Base-by-base conservation (phyloP, 64 coral and sea anemone species). In the Anthopleura sola region DNA sequence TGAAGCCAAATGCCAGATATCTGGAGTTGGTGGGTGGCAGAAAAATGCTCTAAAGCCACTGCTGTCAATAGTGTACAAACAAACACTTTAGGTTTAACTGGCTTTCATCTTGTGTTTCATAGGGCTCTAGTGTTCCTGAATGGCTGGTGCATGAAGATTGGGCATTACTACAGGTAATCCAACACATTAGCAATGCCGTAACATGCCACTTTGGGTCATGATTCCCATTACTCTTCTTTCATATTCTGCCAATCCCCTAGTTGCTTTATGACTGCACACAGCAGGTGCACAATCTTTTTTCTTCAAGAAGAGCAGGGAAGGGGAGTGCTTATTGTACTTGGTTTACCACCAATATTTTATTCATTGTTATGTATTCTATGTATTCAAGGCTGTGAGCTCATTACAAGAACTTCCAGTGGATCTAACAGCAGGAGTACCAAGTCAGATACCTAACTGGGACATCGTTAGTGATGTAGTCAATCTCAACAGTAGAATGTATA, bases 61-160 rank as follows among this genome's bases (percentile, higher is more conserved):
- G 40, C 40, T 44, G 40, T 44, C 40, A 44, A 44, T 8, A 44
- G 40, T 44, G 40, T 44, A n/a, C n/a, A n/a, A n/a, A n/a, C n/a
- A n/a, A n/a, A n/a, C n/a, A n/a, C n/a, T n/a, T 44, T 44, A 44
- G 40, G 40, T 44, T 4, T 71, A 71, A 32, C 66, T 36, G 66
- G 31, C 2, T 62, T 29, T 38, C 19, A 37, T 77, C 6, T 48
- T 6, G 20, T 79, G 16, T 14, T 44, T 46, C 23, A 21, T 58
- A 99, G 97, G 97, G 90, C 39, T 84, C 93, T 47, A 87, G 89
- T 10, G 85, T 94, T 82, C 93, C 93, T 57, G 97, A 99, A 44
- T 99, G 97, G 97, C 88, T 99, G 18, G 91, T 99, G 3, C 97
- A 99, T 69, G 97, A 99, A 88, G 97, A 99, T 49, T 99, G 97